Percentiles rank a stretch among this genome's conserved stretches.
Evolutionary conservation across 2,113 vertebrate genomes (phyloP).

Genomic region (Paraplagusia blochii): DNA sequence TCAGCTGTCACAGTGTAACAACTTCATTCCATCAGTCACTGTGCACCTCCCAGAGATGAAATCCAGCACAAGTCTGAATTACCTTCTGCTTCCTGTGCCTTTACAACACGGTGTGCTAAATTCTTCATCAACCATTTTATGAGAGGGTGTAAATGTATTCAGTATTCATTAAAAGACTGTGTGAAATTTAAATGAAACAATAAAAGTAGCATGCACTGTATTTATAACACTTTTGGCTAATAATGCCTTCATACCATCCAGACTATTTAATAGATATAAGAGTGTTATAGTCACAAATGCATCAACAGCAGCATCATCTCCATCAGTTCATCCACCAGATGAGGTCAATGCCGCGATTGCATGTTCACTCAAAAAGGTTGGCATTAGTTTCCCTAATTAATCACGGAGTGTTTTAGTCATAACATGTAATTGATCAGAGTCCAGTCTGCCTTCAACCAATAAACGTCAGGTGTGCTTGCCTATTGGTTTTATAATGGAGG

Average conservation of each 20-base stretch:
- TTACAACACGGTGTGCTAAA: neutral
- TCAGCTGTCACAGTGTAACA: too few relatives aligned
- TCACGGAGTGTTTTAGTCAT: neutral
- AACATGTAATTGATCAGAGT: neutral
- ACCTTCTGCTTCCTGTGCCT: neutral
- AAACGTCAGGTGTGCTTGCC: neutral
- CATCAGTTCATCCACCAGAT: neutral
- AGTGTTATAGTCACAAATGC: neutral
- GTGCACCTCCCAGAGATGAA: neutral
- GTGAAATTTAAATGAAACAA: neutral
- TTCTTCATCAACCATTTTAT: neutral
- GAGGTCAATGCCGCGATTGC: neutral
- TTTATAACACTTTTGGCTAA: neutral
- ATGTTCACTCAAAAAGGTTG: neutral
- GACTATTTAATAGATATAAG: neutral
- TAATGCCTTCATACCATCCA: neutral
- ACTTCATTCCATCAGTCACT: too few relatives aligned
- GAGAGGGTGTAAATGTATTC: neutral
- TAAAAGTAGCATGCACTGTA: neutral
- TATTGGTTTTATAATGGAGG: neutral
- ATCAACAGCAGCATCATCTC: neutral
- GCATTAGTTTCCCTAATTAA: neutral
- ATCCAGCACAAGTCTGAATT: neutral
- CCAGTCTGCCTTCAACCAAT: neutral
- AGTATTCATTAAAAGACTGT: neutral